Conservation (phyloP, 2,113 vertebrate species). For the Jaculus jaculus region DNA sequence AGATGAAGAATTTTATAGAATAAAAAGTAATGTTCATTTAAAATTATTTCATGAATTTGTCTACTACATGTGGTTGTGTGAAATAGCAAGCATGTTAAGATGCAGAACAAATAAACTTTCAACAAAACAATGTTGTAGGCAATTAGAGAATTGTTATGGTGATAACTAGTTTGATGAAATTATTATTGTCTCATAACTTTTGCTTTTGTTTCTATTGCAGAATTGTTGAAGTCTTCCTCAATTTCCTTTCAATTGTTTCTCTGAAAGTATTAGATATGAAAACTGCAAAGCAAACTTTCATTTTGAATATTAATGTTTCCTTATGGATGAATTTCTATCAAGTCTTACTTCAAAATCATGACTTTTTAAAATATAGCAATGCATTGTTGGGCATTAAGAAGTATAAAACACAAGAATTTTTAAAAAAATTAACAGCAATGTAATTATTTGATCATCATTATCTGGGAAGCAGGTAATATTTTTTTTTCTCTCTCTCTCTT, state of each 20-base stretch:
- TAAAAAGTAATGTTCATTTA: background rate
- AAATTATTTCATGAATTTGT: constrained; percentile 31
- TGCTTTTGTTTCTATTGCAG: background rate
- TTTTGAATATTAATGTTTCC: background rate
- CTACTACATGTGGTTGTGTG: background rate
- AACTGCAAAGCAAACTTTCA: constrained; percentile 8
- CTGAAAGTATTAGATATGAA: background rate
- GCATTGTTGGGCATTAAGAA: background rate
- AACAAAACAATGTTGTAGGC: background rate
- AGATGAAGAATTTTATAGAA: background rate
- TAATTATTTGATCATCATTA: background rate
- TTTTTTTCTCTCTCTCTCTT: constrained; percentile 28
- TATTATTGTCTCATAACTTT: constrained; percentile 1
- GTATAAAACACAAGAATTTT: background rate
- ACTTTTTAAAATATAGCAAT: constrained; percentile 9
- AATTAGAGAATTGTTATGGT: background rate
- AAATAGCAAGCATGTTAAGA: background rate
- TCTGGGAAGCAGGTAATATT: background rate
- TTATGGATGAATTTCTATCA: background rate
- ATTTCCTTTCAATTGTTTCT: background rate
- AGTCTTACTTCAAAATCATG: background rate
- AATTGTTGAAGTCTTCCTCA: background rate
- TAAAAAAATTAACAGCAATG: background rate
- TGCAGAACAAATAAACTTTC: constrained; percentile 34
- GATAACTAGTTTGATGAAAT: background rate